Conservation (phyloP, 2,797 vertebrate genomes). For the Poecilia gillii region DNA sequence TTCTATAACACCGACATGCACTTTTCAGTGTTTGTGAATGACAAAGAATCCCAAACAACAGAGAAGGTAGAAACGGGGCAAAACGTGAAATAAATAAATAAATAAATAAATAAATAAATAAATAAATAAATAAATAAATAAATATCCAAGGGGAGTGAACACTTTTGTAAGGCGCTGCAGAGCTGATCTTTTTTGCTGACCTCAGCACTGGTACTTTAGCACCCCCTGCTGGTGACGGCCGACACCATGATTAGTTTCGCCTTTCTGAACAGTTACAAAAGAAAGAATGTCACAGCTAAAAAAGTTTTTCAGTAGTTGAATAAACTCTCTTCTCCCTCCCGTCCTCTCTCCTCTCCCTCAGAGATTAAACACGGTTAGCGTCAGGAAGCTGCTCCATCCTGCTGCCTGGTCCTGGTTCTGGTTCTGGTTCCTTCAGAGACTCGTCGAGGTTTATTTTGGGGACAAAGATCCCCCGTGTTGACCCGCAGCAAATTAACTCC, state of each 20-base stretch:
- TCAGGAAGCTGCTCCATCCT: neutral
- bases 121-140: too few species aligned
- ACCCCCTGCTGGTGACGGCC: conserved; percentile 16
- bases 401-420: neutral
- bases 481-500: conserved; percentile 13
- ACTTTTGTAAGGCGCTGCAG: neutral
- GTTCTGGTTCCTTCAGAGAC: neutral
- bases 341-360: too few species aligned
- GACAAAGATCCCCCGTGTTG: conserved; percentile 26
- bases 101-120: too few species aligned
- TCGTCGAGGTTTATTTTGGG: conserved; percentile 2
- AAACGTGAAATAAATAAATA: neutral
- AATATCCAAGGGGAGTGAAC: neutral
- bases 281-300: too few species aligned
- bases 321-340: neutral
- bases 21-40: neutral
- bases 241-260: neutral
- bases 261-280: neutral
- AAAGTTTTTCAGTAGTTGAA: neutral
- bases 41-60: neutral
- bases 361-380: too few species aligned
- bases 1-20: neutral
- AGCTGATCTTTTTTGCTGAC: conserved; percentile 16
- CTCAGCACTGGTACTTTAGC: conserved; percentile 15
- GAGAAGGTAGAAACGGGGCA: neutral